These are phyloP conservation scores for Exaiptasia diaphana DNA, from an alignment of 64 coral and sea anemone species.

Conservation along the genomic window DNA sequence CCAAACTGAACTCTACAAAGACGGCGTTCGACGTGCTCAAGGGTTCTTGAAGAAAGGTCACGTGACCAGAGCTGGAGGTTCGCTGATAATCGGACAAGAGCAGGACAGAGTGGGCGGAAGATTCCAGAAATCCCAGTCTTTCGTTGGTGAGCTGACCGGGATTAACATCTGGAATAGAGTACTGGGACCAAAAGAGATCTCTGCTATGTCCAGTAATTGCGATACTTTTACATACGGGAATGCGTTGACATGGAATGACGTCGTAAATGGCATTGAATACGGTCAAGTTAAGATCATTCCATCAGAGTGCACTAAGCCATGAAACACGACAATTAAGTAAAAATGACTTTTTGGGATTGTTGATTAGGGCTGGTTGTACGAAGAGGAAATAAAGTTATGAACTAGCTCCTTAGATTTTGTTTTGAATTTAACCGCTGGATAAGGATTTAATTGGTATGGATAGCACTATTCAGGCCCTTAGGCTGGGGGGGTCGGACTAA, in stretches of 20 bases:
- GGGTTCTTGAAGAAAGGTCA: background rate
- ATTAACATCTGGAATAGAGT: slow-evolving; percentile 47
- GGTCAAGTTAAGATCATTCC: background rate
- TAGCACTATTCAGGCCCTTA: too few relatives aligned
- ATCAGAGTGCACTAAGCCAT: too few relatives aligned
- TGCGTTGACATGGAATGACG: background rate
- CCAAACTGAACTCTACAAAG: slow-evolving; percentile 42
- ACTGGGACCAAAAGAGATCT: background rate
- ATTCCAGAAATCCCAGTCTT: background rate
- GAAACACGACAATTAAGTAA: too few relatives aligned
- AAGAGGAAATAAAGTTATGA: too few relatives aligned
- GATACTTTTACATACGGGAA: background rate
- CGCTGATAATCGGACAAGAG: slow-evolving; percentile 17
- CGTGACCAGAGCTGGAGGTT: background rate
- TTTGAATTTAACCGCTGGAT: too few relatives aligned
- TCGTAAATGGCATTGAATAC: background rate
- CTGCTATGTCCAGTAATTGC: background rate
- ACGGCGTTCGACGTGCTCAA: background rate
- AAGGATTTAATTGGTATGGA: too few relatives aligned
- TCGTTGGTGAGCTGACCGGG: slow-evolving; percentile 14
- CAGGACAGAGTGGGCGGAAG: slow-evolving; percentile 9
- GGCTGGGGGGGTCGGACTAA: too few relatives aligned
- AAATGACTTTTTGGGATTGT: too few relatives aligned
- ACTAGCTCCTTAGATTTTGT: too few relatives aligned
- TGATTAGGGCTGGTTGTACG: too few relatives aligned